Conservation (phyloP, 2,113 vertebrate genomes). For the Eulacestoma nigropectus region DNA sequence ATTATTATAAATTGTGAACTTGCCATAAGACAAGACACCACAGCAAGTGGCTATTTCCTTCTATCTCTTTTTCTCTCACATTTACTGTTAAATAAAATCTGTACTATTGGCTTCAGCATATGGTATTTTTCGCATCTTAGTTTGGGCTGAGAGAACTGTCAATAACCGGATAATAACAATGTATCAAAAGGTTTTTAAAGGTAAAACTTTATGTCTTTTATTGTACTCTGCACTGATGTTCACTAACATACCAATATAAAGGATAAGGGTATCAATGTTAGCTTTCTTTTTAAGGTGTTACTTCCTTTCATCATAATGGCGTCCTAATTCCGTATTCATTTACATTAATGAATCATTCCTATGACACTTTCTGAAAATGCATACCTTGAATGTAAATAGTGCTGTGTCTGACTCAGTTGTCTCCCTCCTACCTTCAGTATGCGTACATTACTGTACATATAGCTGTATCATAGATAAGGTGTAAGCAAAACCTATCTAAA, state of each 20-base stretch:
- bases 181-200: background rate
- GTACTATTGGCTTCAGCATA: background rate
- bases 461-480: background rate
- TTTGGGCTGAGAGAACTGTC: background rate
- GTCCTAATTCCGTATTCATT: background rate
- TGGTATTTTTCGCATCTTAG: fast-evolving
- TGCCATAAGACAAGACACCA: background rate
- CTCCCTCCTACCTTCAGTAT: background rate
- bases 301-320: background rate
- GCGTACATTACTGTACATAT: background rate
- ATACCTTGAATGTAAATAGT: background rate
- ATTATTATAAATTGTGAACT: background rate
- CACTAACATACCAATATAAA: background rate
- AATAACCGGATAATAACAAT: background rate
- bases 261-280: background rate
- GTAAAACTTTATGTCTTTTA: background rate
- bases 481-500: background rate
- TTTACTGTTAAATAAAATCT: background rate
- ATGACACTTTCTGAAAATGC: background rate
- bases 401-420: background rate
- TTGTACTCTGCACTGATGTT: background rate
- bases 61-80: background rate
- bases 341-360: background rate
- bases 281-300: background rate
- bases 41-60: background rate